phyloP scores from a whole-genome alignment of 2,797 vertebrate species.

The Ambastaia sidthimunki region DNA sequence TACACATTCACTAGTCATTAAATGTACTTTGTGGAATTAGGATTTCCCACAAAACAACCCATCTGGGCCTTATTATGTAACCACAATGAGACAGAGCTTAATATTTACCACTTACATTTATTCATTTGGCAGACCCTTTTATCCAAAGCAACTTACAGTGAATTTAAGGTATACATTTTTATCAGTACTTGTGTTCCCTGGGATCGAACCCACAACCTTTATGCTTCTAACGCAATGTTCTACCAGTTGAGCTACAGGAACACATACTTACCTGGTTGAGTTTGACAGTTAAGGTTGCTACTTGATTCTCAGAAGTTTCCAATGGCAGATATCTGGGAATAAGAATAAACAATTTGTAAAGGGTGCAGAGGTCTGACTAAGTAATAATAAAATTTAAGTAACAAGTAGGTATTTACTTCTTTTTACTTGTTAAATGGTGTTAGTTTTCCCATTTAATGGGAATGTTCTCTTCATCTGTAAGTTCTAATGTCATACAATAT shows the following conservation, averaged over 20 bases:
- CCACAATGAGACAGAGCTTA: background rate
- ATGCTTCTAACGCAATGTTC: too few species aligned
- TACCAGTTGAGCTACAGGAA: too few species aligned
- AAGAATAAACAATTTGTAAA: background rate
- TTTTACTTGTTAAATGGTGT: slow-evolving; percentile 79
- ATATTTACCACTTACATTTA: too few species aligned
- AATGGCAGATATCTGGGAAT: slow-evolving; percentile 76
- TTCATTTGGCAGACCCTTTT: too few species aligned
- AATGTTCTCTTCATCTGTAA: slow-evolving; percentile 66
- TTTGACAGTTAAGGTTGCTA: too few species aligned
- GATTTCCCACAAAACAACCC: background rate
- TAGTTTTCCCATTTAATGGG: slow-evolving; percentile 77
- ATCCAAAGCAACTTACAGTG: too few species aligned
- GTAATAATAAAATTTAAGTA: too few species aligned
- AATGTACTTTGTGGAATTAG: background rate
- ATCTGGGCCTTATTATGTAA: background rate
- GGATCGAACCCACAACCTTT: too few species aligned
- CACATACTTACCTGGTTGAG: too few species aligned
- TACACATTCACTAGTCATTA: background rate
- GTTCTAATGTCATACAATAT: slow-evolving; percentile 73
- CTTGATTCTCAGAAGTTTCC: slow-evolving; percentile 79
- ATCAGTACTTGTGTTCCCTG: too few species aligned
- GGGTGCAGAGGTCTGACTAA: background rate
- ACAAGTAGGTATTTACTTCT: too few species aligned
- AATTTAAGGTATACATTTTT: too few species aligned